A percentile compares a stretch with the other conserved stretches of the same genome.
Conservation (phyloP, 2,888 invertebrate species). For the Zelleria hepariella region DNA sequence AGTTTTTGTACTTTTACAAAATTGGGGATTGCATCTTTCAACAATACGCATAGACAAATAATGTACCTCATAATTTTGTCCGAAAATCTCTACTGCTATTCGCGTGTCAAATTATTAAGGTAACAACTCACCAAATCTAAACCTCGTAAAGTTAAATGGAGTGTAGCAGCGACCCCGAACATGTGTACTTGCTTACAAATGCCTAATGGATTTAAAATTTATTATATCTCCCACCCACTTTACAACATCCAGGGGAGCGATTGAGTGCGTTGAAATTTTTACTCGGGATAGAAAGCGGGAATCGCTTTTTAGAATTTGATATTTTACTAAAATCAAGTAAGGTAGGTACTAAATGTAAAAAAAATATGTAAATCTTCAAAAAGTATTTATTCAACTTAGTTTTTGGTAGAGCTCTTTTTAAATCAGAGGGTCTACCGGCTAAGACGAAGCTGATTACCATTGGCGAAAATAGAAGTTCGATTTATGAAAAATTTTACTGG, state of each 20-base stretch:
- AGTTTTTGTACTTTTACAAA: background rate
- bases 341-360: too few relatives aligned
- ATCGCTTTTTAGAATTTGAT: background rate
- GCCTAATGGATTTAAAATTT: constrained; percentile 71
- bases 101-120: constrained; percentile 17
- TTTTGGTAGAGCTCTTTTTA: too few relatives aligned
- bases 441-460: too few relatives aligned
- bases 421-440: too few relatives aligned
- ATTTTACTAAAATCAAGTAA: background rate
- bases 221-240: constrained; percentile 59
- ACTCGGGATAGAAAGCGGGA: background rate
- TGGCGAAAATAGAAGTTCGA: too few relatives aligned
- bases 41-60: background rate
- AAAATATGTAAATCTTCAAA: too few relatives aligned
- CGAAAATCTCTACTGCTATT: background rate
- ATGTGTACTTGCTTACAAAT: constrained; percentile 56
- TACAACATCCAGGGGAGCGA: constrained; percentile 13
- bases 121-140: constrained; percentile 65
- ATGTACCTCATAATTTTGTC: background rate
- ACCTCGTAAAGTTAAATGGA: constrained; percentile 70
- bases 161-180: constrained; percentile 50
- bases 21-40: background rate
- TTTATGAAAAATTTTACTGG: too few relatives aligned
- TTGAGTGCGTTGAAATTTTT: background rate
- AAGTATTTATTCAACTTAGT: too few relatives aligned